Base-by-base conservation (phyloP, 2,888 invertebrate species). In the Rhodophaea formosa region DNA sequence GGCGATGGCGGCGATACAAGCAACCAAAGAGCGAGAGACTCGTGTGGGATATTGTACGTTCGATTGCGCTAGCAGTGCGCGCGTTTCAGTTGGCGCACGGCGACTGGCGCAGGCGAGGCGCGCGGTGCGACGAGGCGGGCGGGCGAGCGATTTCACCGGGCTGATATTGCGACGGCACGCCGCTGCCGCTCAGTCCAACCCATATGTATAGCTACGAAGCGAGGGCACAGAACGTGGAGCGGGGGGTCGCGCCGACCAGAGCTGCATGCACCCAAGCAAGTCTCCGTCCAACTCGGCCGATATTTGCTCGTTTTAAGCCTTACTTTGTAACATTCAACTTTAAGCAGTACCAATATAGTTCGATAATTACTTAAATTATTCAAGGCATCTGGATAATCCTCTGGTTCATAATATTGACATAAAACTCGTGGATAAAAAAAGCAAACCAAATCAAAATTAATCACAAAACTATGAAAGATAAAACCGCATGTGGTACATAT, bases 11-110 rank as follows among this genome's bases (percentile, higher is more conserved):
- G 62, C 69, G 72, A 73, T 72, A 70, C 74, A 77, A 74, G 79
- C 74, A 71, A 77, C 71, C 77, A 74, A 75, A 77, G 80, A 76
- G 77, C 79, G 75, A 80, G 79, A 80, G 77, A 76, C 75, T 81
- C 79, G 81, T 78, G 76, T 77, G 75, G 77, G 78, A 80, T 80
- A 84, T 80, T 77, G 77, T 82, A 82, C 81, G 83, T 84, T 86
- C 86, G 88, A 86, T 86, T 83, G 88, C 85, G 83, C 84, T 84
- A 87, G 82, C 85, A 82, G 90, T 89, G 91, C 89, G 90, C 88
- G 88, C 91, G 89, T 88, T 90, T 87, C 91, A 86, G 90, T 89
- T 88, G 89, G 89, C 89, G 90, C 89, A 89, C 86, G 83, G 86
- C 88, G 89, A 90, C 89, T 89, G 88, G 91, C 88, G 88, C 90